These are phyloP conservation scores for Reinhardtius hippoglossoides DNA, from an alignment of 2,113 vertebrate species.

Conservation along the genomic window DNA sequence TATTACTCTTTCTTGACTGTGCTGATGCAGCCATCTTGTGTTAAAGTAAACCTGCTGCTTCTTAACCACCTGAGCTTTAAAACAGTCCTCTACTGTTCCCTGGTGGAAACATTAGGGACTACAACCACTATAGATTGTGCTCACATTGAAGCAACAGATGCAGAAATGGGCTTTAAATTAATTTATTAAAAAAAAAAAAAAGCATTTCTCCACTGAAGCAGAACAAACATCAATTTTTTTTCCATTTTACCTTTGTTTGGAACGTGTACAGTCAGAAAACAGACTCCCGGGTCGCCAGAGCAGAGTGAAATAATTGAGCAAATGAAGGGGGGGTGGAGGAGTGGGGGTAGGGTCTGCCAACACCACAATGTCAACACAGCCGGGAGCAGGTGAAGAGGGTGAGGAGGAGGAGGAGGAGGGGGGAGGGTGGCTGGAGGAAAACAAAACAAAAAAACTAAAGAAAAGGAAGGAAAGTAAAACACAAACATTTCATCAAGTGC, in stretches of 20 bases:
- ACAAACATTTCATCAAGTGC: conserved; percentile 83
- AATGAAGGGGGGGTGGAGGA: not conserved
- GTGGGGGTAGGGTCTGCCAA: conserved; percentile 53
- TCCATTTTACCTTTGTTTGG: conserved; percentile 70
- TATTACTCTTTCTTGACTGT: no score
- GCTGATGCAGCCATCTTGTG: conserved; percentile 28
- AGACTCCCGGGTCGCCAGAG: conserved; percentile 64
- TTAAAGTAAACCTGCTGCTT: not conserved
- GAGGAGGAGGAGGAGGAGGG: conserved; percentile 50
- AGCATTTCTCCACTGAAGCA: conserved; percentile 83
- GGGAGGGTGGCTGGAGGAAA: conserved; percentile 29
- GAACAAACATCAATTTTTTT: conserved; percentile 79
- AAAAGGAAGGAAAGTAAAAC: conserved; percentile 51
- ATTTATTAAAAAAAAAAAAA: conserved; percentile 78
- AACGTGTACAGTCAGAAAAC: conserved; percentile 79
- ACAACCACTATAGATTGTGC: not conserved
- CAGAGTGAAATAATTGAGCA: conserved; percentile 66
- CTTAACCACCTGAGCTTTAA: not conserved
- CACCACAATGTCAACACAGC: conserved; percentile 78
- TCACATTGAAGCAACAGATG: not conserved
- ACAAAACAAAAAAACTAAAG: not conserved
- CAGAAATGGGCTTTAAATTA: conserved; percentile 81
- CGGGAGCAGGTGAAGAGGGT: conserved; percentile 23
- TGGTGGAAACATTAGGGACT: conserved; percentile 10
- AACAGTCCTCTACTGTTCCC: conserved; percentile 8